Conservation (phyloP, 2,888 invertebrate genomes). For the Nebria salina region DNA sequence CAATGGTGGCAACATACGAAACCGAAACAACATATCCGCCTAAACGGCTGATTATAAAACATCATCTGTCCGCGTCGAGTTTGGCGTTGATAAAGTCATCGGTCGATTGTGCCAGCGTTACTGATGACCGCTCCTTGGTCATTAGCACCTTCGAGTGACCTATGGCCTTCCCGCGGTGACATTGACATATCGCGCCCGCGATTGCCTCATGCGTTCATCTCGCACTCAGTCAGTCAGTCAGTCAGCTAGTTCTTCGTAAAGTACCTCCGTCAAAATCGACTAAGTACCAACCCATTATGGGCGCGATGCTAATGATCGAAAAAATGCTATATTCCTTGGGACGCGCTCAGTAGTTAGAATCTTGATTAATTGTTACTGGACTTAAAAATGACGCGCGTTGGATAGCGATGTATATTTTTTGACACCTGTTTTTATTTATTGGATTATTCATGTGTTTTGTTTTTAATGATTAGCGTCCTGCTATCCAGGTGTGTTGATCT, state of each 20-base stretch:
- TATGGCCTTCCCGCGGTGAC: conserved; percentile 48
- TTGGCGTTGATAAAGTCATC: conserved; percentile 46
- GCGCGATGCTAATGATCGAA: conserved; percentile 36
- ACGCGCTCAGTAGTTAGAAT: conserved; percentile 37
- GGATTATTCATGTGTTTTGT: conserved; percentile 26
- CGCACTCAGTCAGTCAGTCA: neutral
- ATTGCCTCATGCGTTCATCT: conserved; percentile 27
- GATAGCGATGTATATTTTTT: conserved; percentile 33
- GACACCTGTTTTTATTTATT: conserved; percentile 43
- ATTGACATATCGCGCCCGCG: conserved; percentile 42
- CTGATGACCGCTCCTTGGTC: conserved; percentile 52
- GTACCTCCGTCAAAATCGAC: conserved; percentile 51
- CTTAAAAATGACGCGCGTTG: conserved; percentile 35
- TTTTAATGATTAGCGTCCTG: neutral
- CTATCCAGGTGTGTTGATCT: conserved; percentile 12
- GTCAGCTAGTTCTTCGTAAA: conserved; percentile 24
- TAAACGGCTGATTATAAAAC: conserved; percentile 32
- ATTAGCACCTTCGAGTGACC: conserved; percentile 56
- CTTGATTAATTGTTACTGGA: conserved; percentile 40
- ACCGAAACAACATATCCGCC: conserved; percentile 12
- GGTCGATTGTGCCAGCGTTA: conserved; percentile 31
- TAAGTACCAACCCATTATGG: conserved; percentile 37
- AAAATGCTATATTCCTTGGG: neutral
- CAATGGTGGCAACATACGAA: conserved; percentile 16
- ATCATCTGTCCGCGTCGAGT: conserved; percentile 21